Conservation (phyloP, 2,888 invertebrate species). For the Meta bourneti region DNA sequence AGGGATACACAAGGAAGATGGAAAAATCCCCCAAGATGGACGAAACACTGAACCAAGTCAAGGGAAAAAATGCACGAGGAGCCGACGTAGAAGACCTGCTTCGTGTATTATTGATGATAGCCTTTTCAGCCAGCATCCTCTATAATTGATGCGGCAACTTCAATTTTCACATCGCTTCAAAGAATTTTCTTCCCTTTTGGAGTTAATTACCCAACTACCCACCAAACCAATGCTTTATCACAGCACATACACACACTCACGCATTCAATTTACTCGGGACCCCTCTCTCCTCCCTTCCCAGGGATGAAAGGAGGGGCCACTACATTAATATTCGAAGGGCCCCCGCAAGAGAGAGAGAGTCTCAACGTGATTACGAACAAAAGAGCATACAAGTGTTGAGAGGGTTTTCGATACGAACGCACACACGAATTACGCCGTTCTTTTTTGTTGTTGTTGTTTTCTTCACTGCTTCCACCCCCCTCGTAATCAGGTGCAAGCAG, state of each 20-base stretch:
- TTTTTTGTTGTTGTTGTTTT: constrained; percentile 48
- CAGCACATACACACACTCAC: constrained; percentile 69
- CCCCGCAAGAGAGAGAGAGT: constrained; percentile 10
- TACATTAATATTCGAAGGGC: constrained; percentile 73
- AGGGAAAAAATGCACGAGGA: neutral
- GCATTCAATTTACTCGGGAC: constrained; percentile 67
- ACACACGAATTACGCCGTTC: constrained; percentile 43
- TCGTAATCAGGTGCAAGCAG: constrained; percentile 65
- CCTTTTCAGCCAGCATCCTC: constrained; percentile 51
- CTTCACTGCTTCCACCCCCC: neutral
- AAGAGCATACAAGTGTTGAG: constrained; percentile 15
- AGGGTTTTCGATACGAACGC: constrained; percentile 58
- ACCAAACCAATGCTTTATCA: constrained; percentile 69
- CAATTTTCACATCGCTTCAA: constrained; percentile 74
- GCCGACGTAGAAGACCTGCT: constrained; percentile 31
- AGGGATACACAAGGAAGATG: neutral
- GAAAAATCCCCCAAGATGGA: neutral
- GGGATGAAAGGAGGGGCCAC: constrained; percentile 39
- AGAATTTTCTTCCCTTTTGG: constrained; percentile 58
- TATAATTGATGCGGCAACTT: constrained; percentile 76
- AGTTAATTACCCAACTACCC: constrained; percentile 73
- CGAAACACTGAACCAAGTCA: constrained; percentile 13
- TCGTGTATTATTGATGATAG: constrained; percentile 75
- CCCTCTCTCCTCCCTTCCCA: neutral
- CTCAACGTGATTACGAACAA: constrained; percentile 58